phyloP scores from a whole-genome alignment of 2,888 invertebrate species.

The Papilio demoleus region DNA sequence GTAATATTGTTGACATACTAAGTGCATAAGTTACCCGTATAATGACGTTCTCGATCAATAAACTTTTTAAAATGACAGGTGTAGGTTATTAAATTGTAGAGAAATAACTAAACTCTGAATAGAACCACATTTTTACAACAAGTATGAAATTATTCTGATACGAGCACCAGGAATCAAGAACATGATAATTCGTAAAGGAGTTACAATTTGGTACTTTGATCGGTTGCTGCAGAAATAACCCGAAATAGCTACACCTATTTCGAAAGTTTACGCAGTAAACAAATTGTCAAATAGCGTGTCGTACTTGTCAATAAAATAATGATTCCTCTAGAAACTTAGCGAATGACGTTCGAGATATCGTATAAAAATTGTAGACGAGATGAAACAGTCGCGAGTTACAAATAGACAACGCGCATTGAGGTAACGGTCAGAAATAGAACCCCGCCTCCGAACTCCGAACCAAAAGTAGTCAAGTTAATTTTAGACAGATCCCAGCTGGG shows the following conservation, averaged over 20 bases:
- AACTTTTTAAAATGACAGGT: background rate
- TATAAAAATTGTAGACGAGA: slow-evolving; percentile 59
- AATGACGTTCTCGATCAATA: background rate
- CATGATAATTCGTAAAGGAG: background rate
- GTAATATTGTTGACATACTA: slow-evolving; percentile 40
- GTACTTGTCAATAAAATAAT: slow-evolving; percentile 31
- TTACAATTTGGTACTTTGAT: background rate
- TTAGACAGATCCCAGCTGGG: slow-evolving; percentile 76
- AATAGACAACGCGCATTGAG: slow-evolving; percentile 76
- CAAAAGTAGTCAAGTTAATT: slow-evolving; percentile 82
- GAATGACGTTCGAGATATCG: slow-evolving; percentile 24
- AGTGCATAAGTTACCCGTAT: background rate
- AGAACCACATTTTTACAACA: too few species aligned
- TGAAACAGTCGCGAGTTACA: slow-evolving; percentile 66
- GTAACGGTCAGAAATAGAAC: slow-evolving; percentile 77
- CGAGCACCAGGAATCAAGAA: too few species aligned
- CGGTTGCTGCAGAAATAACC: background rate
- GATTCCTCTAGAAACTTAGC: slow-evolving; percentile 22
- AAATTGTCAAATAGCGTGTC: slow-evolving; percentile 10
- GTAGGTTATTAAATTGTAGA: background rate
- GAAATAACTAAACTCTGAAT: background rate
- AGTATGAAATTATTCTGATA: too few species aligned
- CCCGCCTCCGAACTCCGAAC: slow-evolving; percentile 81
- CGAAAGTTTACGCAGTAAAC: slow-evolving; percentile 22
- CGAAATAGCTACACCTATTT: background rate